Evolutionary conservation across 2,888 invertebrate species (phyloP), one percentile per base, ranked within the genome.

Genomic region (Megaustenia siamemsis): DNA sequence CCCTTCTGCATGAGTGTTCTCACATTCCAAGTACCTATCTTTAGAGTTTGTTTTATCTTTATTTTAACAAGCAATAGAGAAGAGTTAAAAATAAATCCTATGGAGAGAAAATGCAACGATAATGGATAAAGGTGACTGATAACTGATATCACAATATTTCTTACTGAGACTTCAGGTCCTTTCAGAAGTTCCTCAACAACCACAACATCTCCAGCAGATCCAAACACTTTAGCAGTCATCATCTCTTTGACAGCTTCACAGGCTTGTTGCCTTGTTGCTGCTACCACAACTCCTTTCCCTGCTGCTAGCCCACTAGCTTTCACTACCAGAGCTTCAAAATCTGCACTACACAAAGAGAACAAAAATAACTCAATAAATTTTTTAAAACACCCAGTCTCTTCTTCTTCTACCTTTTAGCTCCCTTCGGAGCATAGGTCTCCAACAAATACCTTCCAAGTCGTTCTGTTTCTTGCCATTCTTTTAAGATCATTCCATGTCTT

Each of bases 301-400:
- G 98, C 98, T 0, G 99, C 99, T 82, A 99, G 95, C 0, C 99
- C 99, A 89, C 97, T 96, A 0, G 99, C 99, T 94, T 99, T 99
- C 0, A 99, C 97, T 1, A 99, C 99, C 79, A 97, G 94, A 0
- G 98, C 97, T 69, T 96, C 96, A 93, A 95, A 96, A 94, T 89
- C 90, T 12, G 97, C 96, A 89, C 97, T 97, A 88, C 45, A 45
- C 71, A 71, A n/a, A 45, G 32, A 12, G 24, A 32, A 28, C 18
- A 49, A 40, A 32, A 53, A 12, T 6, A 3, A n/a, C n/a, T n/a
- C n/a, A n/a, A n/a, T n/a, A n/a, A n/a, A n/a, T n/a, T n/a, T n/a
- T n/a, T n/a, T n/a, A n/a, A n/a, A n/a, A n/a, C n/a, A n/a, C n/a
- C n/a, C n/a, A n/a, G n/a, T n/a, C n/a, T n/a, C n/a, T n/a, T n/a